Conservation (phyloP, 1,140 invertebrate species). For the Pseudomyrmex flavicornis region DNA sequence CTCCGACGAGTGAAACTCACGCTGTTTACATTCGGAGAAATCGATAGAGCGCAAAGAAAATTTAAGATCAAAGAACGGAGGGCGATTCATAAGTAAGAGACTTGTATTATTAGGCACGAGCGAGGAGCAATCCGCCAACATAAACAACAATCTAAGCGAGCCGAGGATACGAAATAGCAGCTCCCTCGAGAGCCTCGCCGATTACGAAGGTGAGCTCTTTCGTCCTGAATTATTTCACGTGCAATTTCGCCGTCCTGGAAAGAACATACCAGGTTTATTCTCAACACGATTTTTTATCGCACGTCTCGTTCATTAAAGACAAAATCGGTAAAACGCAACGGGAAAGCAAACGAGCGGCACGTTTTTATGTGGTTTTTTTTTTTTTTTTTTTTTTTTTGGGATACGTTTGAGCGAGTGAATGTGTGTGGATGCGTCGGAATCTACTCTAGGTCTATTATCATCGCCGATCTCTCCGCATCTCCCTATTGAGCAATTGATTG, state of each 20-base stretch:
- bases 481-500: slow-evolving; percentile 23
- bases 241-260: not conserved
- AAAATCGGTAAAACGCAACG: not conserved
- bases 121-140: slow-evolving; percentile 69
- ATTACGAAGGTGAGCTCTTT: slow-evolving; percentile 81
- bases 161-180: slow-evolving; percentile 77
- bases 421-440: not conserved
- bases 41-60: not conserved
- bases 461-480: not conserved
- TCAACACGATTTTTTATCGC: not conserved
- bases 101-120: slow-evolving; percentile 44
- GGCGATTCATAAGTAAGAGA: slow-evolving; percentile 31
- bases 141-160: slow-evolving; percentile 82
- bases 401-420: not conserved
- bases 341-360: not conserved
- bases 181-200: slow-evolving; percentile 82
- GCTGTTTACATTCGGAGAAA: not conserved
- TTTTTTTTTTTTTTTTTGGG: not conserved
- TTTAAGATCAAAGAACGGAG: not conserved
- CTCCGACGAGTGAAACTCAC: not conserved
- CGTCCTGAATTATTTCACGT: not conserved
- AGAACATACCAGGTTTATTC: not conserved
- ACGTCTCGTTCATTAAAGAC: too few relatives aligned
- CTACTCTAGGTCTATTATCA: slow-evolving; percentile 9
- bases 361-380: not conserved